Evolutionary conservation across 2,888 invertebrate genomes (phyloP).

Genomic region (Rhopalosiphum nymphaeae): DNA sequence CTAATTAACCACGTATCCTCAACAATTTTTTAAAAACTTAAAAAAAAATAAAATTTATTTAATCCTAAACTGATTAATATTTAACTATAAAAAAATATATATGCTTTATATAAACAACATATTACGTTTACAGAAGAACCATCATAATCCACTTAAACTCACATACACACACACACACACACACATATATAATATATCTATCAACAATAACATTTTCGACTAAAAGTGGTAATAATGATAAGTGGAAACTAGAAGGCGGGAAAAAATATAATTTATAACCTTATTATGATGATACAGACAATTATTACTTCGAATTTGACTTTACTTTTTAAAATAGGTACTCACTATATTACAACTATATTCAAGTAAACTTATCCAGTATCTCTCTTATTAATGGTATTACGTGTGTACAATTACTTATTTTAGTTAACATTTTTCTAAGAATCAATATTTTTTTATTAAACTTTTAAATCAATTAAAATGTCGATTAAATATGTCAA

Average conservation of each 20-base stretch:
- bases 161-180: no score
- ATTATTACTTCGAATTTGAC: not conserved
- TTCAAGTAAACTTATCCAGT: not conserved
- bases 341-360: no score
- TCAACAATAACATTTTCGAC: not conserved
- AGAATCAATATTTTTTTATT: not conserved
- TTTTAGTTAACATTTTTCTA: not conserved
- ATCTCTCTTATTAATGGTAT: not conserved
- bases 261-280: not conserved
- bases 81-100: not conserved
- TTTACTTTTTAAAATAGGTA: not conserved
- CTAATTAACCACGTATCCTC: not conserved
- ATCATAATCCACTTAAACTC: not conserved
- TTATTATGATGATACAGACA: not conserved
- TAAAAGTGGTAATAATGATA: not conserved
- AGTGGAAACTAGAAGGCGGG: not conserved
- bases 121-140: not conserved
- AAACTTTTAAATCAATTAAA: not conserved
- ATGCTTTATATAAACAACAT: not conserved
- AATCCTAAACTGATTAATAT: not conserved
- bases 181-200: not conserved
- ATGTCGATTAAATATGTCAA: not conserved
- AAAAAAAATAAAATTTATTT: not conserved
- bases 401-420: not conserved
- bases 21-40: not conserved